Percentiles rank a stretch among this genome's conserved stretches.
Conservation (phyloP, 2,888 invertebrate species). For the Temnothorax ravouxi region DNA sequence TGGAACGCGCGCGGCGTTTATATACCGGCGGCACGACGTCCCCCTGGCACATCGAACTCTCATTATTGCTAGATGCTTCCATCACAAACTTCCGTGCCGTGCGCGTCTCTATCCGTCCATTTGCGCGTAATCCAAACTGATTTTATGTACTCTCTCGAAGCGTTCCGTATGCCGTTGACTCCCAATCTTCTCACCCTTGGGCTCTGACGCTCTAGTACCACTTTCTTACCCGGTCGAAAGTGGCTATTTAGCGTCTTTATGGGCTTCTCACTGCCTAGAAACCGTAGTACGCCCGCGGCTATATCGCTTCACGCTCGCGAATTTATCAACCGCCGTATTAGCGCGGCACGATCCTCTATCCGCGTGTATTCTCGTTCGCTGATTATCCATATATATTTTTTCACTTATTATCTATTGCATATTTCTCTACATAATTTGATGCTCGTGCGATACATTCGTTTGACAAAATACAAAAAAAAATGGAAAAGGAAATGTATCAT, state of each 20-base stretch:
- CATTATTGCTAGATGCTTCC: slow-evolving; percentile 61
- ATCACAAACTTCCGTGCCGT: slow-evolving; percentile 47
- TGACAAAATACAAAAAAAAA: neutral
- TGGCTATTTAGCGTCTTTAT: slow-evolving; percentile 67
- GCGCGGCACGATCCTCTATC: slow-evolving; percentile 1
- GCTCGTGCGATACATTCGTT: neutral
- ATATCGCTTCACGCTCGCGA: slow-evolving; percentile 54
- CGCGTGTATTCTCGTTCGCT: neutral
- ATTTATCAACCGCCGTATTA: slow-evolving; percentile 64
- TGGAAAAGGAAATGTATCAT: neutral
- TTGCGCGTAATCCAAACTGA: slow-evolving; percentile 65
- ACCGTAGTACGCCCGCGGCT: slow-evolving; percentile 36
- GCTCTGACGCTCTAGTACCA: slow-evolving; percentile 53
- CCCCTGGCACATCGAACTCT: slow-evolving; percentile 42
- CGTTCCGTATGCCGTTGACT: slow-evolving; percentile 47
- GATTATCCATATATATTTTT: neutral
- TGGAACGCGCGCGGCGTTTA: slow-evolving; percentile 52
- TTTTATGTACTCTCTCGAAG: slow-evolving; percentile 59
- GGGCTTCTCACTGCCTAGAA: slow-evolving; percentile 58
- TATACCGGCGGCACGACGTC: slow-evolving; percentile 21
- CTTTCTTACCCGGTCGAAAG: slow-evolving; percentile 67
- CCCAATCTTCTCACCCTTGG: slow-evolving; percentile 46
- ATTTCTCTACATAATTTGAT: slow-evolving; percentile 1
- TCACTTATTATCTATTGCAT: neutral
- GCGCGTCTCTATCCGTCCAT: slow-evolving; percentile 49